phyloP scores from a whole-genome alignment of 2,797 vertebrate species.

The Hydrolagus colliei region DNA sequence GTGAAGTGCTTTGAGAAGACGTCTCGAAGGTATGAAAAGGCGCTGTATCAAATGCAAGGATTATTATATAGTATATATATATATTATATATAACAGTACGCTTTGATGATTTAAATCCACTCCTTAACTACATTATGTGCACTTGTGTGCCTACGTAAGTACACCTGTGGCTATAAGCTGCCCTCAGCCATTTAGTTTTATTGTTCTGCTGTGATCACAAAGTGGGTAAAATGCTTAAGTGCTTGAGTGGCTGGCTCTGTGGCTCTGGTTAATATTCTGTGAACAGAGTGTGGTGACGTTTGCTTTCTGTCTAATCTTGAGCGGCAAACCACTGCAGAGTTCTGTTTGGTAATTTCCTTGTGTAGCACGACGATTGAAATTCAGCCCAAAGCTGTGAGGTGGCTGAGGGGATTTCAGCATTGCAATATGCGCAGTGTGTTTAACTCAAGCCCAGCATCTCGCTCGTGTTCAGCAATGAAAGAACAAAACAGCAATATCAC shows the following conservation, averaged over 20 bases:
- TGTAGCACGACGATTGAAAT: constrained; percentile 6
- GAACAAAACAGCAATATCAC: background rate
- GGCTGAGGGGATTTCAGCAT: background rate
- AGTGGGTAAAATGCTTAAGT: background rate
- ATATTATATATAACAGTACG: too few relatives aligned
- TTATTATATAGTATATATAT: too few relatives aligned
- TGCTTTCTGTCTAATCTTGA: constrained; percentile 3
- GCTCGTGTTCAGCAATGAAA: background rate
- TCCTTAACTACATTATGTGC: too few relatives aligned
- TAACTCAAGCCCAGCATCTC: background rate
- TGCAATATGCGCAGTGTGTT: background rate
- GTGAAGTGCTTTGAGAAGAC: too few relatives aligned
- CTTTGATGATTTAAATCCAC: too few relatives aligned
- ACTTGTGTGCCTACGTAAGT: background rate
- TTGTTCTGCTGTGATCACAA: background rate
- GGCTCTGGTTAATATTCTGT: background rate
- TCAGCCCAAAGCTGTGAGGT: constrained; percentile 4
- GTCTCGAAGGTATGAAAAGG: too few relatives aligned
- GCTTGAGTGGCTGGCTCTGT: background rate
- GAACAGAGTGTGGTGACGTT: background rate
- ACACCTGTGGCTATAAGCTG: background rate
- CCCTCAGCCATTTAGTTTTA: background rate
- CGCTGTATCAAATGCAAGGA: too few relatives aligned
- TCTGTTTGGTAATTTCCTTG: background rate
- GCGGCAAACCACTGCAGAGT: constrained; percentile 5